Percentiles rank a stretch among this genome's conserved stretches.
These are phyloP conservation scores for Myotis yumanensis DNA, from an alignment of 2,113 vertebrate species.

Conservation along the genomic window DNA sequence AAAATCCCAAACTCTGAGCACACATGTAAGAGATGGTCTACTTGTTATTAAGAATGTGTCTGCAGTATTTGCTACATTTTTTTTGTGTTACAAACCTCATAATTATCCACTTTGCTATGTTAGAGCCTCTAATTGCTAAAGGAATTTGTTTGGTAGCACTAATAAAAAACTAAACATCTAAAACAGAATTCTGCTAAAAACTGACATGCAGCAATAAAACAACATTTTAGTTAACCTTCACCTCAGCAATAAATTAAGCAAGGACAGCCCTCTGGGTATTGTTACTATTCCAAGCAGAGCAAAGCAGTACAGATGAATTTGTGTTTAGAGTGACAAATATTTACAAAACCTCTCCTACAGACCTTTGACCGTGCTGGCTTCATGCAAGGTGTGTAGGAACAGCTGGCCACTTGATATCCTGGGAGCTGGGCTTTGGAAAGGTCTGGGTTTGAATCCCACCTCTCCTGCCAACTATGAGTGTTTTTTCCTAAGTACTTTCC, in stretches of 20 bases:
- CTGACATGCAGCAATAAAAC: not conserved
- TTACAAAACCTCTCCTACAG: not conserved
- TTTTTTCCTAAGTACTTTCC: not conserved
- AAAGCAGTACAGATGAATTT: not conserved
- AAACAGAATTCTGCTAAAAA: conserved; percentile 49
- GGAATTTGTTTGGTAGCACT: conserved; percentile 20
- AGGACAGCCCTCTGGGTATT: not conserved
- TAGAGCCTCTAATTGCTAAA: conserved; percentile 24
- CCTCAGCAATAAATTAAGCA: conserved; percentile 26
- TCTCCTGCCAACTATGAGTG: not conserved
- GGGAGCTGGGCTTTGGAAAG: not conserved
- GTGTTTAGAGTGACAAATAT: not conserved
- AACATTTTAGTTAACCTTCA: conserved; percentile 46
- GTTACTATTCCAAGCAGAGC: not conserved
- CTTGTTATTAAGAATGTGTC: not conserved
- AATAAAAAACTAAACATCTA: conserved; percentile 50
- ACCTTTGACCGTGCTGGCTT: not conserved
- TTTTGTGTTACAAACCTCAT: not conserved
- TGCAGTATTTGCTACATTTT: not conserved
- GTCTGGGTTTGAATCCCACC: not conserved
- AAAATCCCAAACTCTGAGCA: not conserved
- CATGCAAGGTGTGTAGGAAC: not conserved
- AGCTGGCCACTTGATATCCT: not conserved
- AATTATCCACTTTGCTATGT: conserved; percentile 23
- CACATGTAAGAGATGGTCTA: not conserved